Percentiles rank a stretch among this genome's conserved stretches.
These are phyloP conservation scores for Drosophila antonietae DNA, from an alignment of 2,888 invertebrate species.

Conservation along the genomic window DNA sequence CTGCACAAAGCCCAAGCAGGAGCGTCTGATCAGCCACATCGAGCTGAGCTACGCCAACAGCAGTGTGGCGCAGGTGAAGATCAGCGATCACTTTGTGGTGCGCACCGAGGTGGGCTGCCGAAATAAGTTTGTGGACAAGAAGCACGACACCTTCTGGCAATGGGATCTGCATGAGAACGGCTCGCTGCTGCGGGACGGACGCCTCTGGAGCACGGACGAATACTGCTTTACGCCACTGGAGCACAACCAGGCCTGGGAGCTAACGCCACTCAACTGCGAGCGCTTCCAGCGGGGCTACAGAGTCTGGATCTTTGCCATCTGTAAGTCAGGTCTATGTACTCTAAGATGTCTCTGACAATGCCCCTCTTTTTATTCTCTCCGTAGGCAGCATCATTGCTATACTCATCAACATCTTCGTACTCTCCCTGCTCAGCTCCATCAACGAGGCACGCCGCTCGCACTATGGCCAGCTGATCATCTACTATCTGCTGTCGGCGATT, in stretches of 20 bases:
- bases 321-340: constrained; percentile 31
- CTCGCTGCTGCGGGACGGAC: constrained; percentile 54
- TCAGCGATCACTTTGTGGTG: constrained; percentile 67
- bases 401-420: constrained; percentile 69
- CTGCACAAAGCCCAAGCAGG: constrained; percentile 53
- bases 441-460: constrained; percentile 74
- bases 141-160: constrained; percentile 72
- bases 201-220: constrained; percentile 72
- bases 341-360: background rate
- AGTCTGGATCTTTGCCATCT: constrained; percentile 80
- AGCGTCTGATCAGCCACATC: constrained; percentile 62
- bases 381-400: constrained; percentile 75
- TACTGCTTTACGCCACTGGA: constrained; percentile 77
- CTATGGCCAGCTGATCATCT: constrained; percentile 76
- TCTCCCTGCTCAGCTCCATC: constrained; percentile 70
- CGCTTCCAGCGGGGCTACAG: constrained; percentile 76
- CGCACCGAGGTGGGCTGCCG: constrained; percentile 75
- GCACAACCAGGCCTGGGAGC: constrained; percentile 70
- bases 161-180: constrained; percentile 78
- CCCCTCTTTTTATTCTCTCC: background rate
- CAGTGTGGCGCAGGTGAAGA: constrained; percentile 55
- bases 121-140: constrained; percentile 72
- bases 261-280: constrained; percentile 74
- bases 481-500: constrained; percentile 69
- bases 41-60: constrained; percentile 61